Percentiles rank a stretch among this genome's conserved stretches.
These are phyloP conservation scores for Syrrhaptes paradoxus DNA, from an alignment of 2,113 vertebrate genomes.

Conservation along the genomic window DNA sequence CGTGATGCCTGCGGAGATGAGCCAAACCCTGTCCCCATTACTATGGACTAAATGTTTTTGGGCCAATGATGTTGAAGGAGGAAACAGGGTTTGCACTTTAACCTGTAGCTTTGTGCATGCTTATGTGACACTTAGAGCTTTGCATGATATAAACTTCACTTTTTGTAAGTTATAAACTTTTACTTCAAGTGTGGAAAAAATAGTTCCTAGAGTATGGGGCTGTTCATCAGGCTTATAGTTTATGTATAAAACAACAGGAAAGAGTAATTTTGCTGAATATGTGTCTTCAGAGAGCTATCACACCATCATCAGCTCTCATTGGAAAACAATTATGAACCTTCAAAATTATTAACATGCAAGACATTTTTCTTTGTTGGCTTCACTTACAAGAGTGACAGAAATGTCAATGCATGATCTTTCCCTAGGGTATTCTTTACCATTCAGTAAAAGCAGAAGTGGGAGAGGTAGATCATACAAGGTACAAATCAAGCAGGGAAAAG, in stretches of 20 bases:
- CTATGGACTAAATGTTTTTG: neutral
- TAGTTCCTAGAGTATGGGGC: neutral
- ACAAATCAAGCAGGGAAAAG: neutral
- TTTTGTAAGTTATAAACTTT: neutral
- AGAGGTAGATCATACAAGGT: neutral
- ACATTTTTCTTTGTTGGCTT: conserved; percentile 1
- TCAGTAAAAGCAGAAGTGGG: neutral
- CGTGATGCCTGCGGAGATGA: neutral
- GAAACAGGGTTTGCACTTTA: neutral
- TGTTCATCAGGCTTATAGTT: neutral
- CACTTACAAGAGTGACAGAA: neutral
- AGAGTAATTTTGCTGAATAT: neutral
- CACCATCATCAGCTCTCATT: neutral
- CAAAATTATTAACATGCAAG: conserved; percentile 19
- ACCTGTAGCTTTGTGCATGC: neutral
- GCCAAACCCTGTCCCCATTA: neutral
- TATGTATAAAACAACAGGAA: neutral
- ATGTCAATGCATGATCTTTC: neutral
- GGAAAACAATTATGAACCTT: conserved; percentile 5
- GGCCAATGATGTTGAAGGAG: neutral
- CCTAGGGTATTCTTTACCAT: neutral
- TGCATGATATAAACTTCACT: neutral
- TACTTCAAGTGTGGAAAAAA: neutral
- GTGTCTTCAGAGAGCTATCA: conserved; percentile 20
- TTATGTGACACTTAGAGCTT: neutral